These are phyloP conservation scores for Bolinopsis microptera DNA, from an alignment of 37 sponge, comb jelly and placozoan species.

Conservation along the genomic window DNA sequence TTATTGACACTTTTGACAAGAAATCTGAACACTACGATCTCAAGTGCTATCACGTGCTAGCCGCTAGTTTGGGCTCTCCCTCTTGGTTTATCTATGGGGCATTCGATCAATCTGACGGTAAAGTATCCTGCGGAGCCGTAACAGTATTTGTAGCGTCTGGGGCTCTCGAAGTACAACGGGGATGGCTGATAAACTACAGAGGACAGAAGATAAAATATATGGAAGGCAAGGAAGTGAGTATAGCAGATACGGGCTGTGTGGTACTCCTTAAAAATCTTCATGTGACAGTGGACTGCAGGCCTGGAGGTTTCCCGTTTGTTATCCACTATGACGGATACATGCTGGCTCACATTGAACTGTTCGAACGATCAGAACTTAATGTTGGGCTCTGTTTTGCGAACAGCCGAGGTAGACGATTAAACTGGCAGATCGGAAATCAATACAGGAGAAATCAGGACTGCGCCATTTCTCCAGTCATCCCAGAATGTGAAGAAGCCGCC, in stretches of 20 bases:
- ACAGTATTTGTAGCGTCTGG: neutral
- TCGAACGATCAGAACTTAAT: neutral
- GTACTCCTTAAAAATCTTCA: neutral
- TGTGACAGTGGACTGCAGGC: conserved; percentile 31
- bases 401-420: neutral
- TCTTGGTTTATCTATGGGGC: conserved; percentile 8
- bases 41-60: neutral
- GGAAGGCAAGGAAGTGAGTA: neutral
- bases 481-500: neutral
- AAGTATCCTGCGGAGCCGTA: neutral
- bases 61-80: neutral
- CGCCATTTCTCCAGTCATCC: neutral
- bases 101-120: neutral
- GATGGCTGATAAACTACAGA: neutral
- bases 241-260: neutral
- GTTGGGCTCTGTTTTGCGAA: neutral
- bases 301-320: conserved; percentile 13
- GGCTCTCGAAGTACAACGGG: neutral
- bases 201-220: neutral
- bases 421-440: conserved; percentile 42
- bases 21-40: neutral
- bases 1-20: neutral
- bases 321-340: conserved; percentile 16
- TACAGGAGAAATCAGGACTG: neutral
- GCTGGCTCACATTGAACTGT: conserved; percentile 6